Base-by-base conservation (phyloP, 2,797 vertebrate genomes). In the Lepidocolaptes lacrymiger region DNA sequence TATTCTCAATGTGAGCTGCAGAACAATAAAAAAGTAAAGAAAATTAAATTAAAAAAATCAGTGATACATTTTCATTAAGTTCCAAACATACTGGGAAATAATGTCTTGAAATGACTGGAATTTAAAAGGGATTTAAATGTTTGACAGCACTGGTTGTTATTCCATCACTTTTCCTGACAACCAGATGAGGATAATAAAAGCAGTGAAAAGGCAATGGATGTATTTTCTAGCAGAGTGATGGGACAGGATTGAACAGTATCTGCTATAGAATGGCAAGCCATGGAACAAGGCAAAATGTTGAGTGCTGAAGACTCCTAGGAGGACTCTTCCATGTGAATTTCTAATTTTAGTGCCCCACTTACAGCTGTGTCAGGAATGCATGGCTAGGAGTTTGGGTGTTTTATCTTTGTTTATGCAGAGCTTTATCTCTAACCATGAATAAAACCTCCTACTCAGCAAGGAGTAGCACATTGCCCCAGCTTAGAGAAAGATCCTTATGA, bases 11-110 rank as follows among this genome's bases (percentile, higher is more conserved):
- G 27, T 82, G 56, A 85, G 32, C 30, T 85, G 48, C 51, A 76
- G 62, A 88, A 61, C 71, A 85, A 74, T 87, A 52, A 85, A 79
- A 81, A 79, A 24, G 9, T 69, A 69, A 76, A 89, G 54, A 69
- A 93, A 92, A 95, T 63, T 74, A 67, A 67, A 91, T 93, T 74
- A 7, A 85, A 95, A 95, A 92, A 87, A 56, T 61, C 32, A 54
- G 59, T 56, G 61, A 68, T 94, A 80, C 5, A 4, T 93, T 95
- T 93, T 95, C 75, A 87, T 89, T 91, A 82, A 34, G 27, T 87
- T 94, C 67, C 61, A 85, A 74, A 88, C 88, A 83, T 69, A 80
- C 32, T 92, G 72, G 49, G 78, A 95, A 93, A 83, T 91, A 66
- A 86, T 85, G 56, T 52, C 62, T 87, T 82, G 69, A 81, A 89